Base-by-base conservation (phyloP, 1,140 invertebrate species). In the Pinna nobilis region DNA sequence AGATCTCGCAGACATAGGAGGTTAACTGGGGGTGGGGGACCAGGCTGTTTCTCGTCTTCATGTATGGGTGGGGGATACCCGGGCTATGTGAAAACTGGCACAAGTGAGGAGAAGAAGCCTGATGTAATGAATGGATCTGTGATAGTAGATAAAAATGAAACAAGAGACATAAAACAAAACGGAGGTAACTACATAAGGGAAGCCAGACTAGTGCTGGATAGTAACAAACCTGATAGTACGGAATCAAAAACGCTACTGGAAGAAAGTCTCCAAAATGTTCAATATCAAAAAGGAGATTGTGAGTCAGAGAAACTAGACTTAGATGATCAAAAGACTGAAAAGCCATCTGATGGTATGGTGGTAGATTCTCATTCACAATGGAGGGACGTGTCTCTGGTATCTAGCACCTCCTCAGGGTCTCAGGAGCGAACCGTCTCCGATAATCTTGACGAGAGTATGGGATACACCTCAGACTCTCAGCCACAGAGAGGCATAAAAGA, bases 1-100 rank as follows among this genome's bases (percentile, higher is more conserved):
- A 55, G 73, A 20, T 75, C 73, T 44, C 67, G 53, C n/a, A 49
- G 70, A 59, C 61, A 66, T 13, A 72, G 53, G 32, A 72, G 41
- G 33, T 28, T 63, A 7, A 59, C 70, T 18, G 51, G 50, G 3
- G n/a, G n/a, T n/a, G 61, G 70, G 30, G 55, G 61, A 41, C 59
- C 37, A 5, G 59, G 59, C 20, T 63, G 59, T 63, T 63, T 63
- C 13, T n/a, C 32, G n/a, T 30, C 32, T 28, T 72, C 70, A 5
- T 72, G 70, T 59, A 59, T 72, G 32, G 70, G 70, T 3, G 30
- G 41, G 20, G 49, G 61, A 41, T 66, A 53, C 20, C 60, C 32
- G n/a, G 50, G 50, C 15, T 9, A 7, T 35, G 39, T 41, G 9
- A 39, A 72, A 28, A 51, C 47, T 23, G 51, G 18, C 9, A 9